Percentiles rank a stretch among this genome's conserved stretches.
These are phyloP conservation scores for Acanthurus leucopareius DNA, from an alignment of 2,797 vertebrate genomes.

Conservation along the genomic window DNA sequence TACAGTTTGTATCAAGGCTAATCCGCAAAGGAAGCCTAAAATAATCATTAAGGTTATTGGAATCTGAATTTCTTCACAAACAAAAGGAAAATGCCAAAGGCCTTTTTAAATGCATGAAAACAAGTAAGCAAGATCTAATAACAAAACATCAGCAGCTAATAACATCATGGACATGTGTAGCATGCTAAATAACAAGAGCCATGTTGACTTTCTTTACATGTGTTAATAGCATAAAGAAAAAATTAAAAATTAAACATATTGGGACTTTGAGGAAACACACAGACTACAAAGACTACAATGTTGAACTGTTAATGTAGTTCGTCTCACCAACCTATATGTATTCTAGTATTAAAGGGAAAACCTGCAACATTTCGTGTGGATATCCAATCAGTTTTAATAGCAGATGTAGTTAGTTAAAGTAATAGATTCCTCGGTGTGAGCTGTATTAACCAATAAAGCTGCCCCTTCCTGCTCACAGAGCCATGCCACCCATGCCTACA, in stretches of 20 bases:
- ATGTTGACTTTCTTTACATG: background rate
- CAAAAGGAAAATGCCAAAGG: background rate
- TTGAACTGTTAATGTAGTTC: no score
- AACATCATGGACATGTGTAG: no score
- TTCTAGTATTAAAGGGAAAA: background rate
- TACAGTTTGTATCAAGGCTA: background rate
- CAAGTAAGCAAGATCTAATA: background rate
- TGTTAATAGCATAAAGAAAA: background rate
- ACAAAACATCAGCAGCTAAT: background rate
- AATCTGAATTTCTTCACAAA: background rate
- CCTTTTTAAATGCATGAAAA: background rate
- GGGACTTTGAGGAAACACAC: no score
- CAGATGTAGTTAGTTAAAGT: no score
- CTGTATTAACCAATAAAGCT: no score
- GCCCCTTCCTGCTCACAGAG: no score
- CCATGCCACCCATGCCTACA: no score
- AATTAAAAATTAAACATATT: background rate
- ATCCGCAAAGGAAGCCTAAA: background rate
- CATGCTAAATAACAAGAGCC: background rate
- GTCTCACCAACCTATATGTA: no score
- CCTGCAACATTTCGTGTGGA: no score
- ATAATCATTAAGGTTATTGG: background rate
- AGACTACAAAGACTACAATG: no score
- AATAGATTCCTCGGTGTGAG: no score
- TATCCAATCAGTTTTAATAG: no score